Percentiles rank a stretch among this genome's conserved stretches.
phyloP scores from a whole-genome alignment of 2,888 invertebrate species.

The Papilio protenor region DNA sequence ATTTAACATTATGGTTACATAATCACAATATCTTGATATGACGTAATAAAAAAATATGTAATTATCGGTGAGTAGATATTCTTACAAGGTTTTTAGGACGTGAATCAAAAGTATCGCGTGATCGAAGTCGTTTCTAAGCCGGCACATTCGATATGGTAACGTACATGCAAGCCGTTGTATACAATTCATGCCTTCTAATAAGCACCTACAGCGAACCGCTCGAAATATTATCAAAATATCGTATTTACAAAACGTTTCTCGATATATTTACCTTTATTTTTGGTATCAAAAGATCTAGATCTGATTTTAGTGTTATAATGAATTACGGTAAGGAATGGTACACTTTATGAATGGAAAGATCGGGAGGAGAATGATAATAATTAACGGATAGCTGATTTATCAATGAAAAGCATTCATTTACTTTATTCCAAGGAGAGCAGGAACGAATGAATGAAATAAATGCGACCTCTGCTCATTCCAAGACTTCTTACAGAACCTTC shows the following conservation, averaged over 20 bases:
- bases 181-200: constrained; percentile 52
- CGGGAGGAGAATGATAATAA: too few species aligned
- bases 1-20: constrained; percentile 35
- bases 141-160: constrained; percentile 62
- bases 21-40: constrained; percentile 46
- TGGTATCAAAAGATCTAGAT: not conserved
- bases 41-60: constrained; percentile 18
- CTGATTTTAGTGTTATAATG: not conserved
- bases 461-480: too few species aligned
- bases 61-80: constrained; percentile 39
- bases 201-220: constrained; percentile 40
- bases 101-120: constrained; percentile 70
- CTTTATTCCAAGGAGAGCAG: too few species aligned
- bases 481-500: too few species aligned
- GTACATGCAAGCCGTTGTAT: constrained; percentile 53
- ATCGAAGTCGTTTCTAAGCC: constrained; percentile 65
- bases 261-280: constrained; percentile 9
- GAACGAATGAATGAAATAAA: too few species aligned
- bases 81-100: constrained; percentile 56
- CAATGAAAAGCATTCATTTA: too few species aligned
- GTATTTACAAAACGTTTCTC: constrained; percentile 26
- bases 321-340: too few species aligned
- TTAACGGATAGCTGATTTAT: too few species aligned
- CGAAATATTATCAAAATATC: constrained; percentile 33
- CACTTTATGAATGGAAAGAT: too few species aligned